Percentiles rank a stretch among this genome's conserved stretches.
Conservation (phyloP, 2,113 vertebrate species). For the Hydrolagus affinis region DNA sequence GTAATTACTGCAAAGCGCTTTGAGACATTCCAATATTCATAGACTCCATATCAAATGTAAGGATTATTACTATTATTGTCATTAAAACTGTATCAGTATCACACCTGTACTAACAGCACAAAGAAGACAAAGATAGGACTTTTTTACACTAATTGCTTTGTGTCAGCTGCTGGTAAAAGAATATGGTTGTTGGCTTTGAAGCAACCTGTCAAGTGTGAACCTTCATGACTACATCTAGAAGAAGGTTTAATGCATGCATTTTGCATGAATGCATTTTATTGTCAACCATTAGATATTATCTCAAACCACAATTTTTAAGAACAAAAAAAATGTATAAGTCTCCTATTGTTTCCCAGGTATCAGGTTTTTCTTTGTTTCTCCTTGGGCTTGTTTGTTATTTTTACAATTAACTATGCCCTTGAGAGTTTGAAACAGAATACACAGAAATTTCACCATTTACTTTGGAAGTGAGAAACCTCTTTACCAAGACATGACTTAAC, state of each 20-base stretch:
- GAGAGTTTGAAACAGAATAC: background rate
- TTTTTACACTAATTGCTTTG: background rate
- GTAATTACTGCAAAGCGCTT: no score
- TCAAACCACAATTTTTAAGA: background rate
- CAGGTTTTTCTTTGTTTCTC: constrained; percentile 3
- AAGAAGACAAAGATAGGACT: background rate
- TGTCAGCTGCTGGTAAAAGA: background rate
- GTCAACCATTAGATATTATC: background rate
- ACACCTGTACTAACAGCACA: no score
- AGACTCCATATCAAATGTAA: no score
- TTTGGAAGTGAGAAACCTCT: background rate
- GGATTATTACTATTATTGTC: no score
- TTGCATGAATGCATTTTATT: background rate
- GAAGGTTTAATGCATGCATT: background rate
- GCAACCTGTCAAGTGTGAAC: background rate
- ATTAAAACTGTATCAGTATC: no score
- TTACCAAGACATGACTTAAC: background rate
- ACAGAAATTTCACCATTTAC: no score
- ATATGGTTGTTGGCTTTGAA: background rate
- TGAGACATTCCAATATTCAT: no score
- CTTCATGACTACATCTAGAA: background rate
- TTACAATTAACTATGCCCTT: constrained; percentile 10
- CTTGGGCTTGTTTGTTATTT: constrained; percentile 7
- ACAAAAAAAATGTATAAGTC: constrained; percentile 1
- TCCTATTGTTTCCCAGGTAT: background rate